Evolutionary conservation across 2,113 vertebrate species (phyloP).

Genomic region (Leucoraja erinaceus): DNA sequence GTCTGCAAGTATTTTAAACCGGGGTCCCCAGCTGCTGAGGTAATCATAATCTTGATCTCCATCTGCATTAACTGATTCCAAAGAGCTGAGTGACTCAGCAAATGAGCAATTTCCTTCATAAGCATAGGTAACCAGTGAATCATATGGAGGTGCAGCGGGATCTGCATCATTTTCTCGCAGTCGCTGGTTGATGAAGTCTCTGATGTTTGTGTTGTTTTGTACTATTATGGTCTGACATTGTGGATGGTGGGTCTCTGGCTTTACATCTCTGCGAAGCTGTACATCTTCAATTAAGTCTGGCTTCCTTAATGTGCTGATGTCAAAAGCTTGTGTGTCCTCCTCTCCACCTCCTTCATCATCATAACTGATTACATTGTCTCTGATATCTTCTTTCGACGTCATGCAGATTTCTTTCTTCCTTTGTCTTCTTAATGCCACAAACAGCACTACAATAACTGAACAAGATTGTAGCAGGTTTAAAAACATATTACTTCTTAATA

Average conservation of each 20-base stretch:
- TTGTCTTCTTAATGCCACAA: conserved; percentile 80
- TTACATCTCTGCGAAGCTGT: conserved; percentile 82
- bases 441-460: conserved; percentile 88
- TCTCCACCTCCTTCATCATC: conserved; percentile 96
- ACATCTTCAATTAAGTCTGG: conserved; percentile 89
- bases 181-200: conserved; percentile 83
- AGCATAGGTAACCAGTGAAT: conserved; percentile 90
- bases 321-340: conserved; percentile 95
- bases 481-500: background rate
- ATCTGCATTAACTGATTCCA: conserved; percentile 73
- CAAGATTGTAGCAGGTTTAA: conserved; percentile 40
- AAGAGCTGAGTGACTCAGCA: conserved; percentile 89
- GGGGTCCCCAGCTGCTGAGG: conserved; percentile 89
- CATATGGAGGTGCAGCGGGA: conserved; percentile 81
- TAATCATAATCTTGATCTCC: conserved; percentile 85
- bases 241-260: conserved; percentile 69
- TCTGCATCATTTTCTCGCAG: conserved; percentile 81
- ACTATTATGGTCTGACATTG: conserved; percentile 51
- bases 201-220: conserved; percentile 75
- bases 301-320: conserved; percentile 91
- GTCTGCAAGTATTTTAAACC: conserved; percentile 87
- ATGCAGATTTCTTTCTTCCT: conserved; percentile 94
- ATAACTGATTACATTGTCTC: conserved; percentile 96
- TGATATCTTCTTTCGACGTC: conserved; percentile 96
- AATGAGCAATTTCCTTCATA: conserved; percentile 87